Conservation (phyloP, 2,113 vertebrate species). For the Tautogolabrus adspersus region DNA sequence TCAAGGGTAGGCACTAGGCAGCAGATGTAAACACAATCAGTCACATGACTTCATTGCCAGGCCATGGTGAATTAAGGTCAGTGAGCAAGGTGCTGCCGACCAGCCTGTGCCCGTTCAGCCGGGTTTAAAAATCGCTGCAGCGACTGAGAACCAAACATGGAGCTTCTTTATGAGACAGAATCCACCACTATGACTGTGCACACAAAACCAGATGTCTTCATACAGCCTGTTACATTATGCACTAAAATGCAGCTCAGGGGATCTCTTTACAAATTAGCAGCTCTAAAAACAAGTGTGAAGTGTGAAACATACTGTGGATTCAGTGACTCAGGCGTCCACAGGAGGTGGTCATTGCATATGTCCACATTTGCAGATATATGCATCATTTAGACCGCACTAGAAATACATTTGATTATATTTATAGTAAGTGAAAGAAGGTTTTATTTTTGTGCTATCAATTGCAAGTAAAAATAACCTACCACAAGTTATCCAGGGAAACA, state of each 20-base stretch:
- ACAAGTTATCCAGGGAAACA: too few species aligned
- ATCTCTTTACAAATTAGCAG: background rate
- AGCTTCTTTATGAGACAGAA: constrained; percentile 2
- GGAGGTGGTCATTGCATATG: background rate
- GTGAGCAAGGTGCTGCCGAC: constrained; percentile 15
- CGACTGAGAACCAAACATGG: background rate
- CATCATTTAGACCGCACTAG: background rate
- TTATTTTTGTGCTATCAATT: background rate
- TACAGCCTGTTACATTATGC: background rate
- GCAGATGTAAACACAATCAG: background rate
- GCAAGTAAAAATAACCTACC: background rate
- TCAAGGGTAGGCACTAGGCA: background rate
- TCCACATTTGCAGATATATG: background rate
- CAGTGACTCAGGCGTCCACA: background rate
- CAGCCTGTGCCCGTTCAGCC: constrained; percentile 12
- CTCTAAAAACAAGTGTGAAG: background rate
- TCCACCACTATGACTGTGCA: background rate
- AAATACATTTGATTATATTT: too few species aligned
- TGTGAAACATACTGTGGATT: background rate
- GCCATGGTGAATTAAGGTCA: constrained; percentile 11
- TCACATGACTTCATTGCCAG: constrained; percentile 21
- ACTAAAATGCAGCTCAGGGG: background rate
- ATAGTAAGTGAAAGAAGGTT: too few species aligned
- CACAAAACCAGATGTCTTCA: background rate
- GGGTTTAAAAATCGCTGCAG: constrained; percentile 1